phyloP scores from a whole-genome alignment of 2,113 vertebrate genomes.

The Tupaia tana region DNA sequence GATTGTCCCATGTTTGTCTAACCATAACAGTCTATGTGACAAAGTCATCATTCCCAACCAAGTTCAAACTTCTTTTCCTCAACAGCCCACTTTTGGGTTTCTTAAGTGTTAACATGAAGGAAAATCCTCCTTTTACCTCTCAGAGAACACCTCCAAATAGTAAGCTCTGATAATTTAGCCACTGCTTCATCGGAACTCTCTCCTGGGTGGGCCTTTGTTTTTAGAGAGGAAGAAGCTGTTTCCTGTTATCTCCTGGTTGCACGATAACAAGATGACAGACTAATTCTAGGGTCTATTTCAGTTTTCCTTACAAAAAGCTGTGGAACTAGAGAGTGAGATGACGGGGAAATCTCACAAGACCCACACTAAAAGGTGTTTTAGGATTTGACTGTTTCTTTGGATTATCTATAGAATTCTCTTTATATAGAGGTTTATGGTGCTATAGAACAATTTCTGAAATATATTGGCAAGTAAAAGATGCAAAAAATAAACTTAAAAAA shows the following conservation, averaged over 20 bases:
- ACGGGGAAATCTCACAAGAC: slow-evolving; percentile 7
- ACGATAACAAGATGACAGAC: slow-evolving; percentile 64
- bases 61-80: slow-evolving; percentile 83
- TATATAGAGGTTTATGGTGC: not conserved
- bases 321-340: not conserved
- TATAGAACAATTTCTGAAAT: not conserved
- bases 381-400: slow-evolving; percentile 43
- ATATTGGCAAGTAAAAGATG: not conserved
- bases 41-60: slow-evolving; percentile 84
- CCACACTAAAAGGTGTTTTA: not conserved
- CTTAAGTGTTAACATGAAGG: slow-evolving; percentile 66
- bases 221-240: slow-evolving; percentile 79
- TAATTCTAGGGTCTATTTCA: slow-evolving; percentile 31
- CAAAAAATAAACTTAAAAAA: not conserved
- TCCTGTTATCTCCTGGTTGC: slow-evolving; percentile 75
- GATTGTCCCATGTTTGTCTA: slow-evolving; percentile 33
- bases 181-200: not conserved
- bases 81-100: slow-evolving; percentile 85
- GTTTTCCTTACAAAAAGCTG: slow-evolving; percentile 50
- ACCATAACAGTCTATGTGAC: not conserved
- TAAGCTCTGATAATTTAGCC: not conserved
- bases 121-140: not conserved
- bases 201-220: slow-evolving; percentile 60
- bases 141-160: slow-evolving; percentile 16
- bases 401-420: slow-evolving; percentile 31